Base-by-base conservation (phyloP, 2,113 vertebrate species). In the Dasypus novemcinctus region DNA sequence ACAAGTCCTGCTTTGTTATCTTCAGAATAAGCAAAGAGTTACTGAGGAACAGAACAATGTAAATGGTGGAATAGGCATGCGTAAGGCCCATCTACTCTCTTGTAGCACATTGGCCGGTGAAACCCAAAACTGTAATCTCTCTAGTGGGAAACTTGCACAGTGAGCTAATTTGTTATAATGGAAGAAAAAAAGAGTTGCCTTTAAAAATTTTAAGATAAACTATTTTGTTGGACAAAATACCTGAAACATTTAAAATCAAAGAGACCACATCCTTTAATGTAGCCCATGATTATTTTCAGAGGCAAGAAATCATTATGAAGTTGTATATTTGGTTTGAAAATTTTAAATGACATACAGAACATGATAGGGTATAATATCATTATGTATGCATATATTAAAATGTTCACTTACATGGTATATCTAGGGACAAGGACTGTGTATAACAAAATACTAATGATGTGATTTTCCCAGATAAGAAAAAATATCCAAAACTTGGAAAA, bases 311-410 rank as follows among this genome's bases (percentile, higher is more conserved):
- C 14, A 69, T 59, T 83, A 29, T 89, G 20, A 72, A 71, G 46
- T 87, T 18, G 27, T 10, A 59, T 57, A 82, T 68, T 74, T 81
- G 80, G 31, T 25, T 63, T 57, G 31, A 84, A 63, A 68, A 33
- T 66, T 88, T 79, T n/a, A 69, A 76, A 79, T 82, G 27, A 66
- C 10, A 74, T 80, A 66, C 46, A 76, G 10, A 63, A 17, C 59
- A 84, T 75, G 41, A n/a, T 78, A 93, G 2, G 21, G 18, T 68
- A 68, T 52, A 43, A 57, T 54, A 21, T 17, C 29, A 59, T 59
- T 84, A 85, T 43, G 1, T 90, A 52, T 21, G 1, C 36, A 43
- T 86, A 86, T 92, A 85, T 89, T 88, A 94, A 92, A 92, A 18
- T 86, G 6, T 79, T 85, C 36, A 81, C 20, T 91, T 84, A 57